phyloP scores from a whole-genome alignment of 2,888 invertebrate genomes.

The Zelleria hepariella region DNA sequence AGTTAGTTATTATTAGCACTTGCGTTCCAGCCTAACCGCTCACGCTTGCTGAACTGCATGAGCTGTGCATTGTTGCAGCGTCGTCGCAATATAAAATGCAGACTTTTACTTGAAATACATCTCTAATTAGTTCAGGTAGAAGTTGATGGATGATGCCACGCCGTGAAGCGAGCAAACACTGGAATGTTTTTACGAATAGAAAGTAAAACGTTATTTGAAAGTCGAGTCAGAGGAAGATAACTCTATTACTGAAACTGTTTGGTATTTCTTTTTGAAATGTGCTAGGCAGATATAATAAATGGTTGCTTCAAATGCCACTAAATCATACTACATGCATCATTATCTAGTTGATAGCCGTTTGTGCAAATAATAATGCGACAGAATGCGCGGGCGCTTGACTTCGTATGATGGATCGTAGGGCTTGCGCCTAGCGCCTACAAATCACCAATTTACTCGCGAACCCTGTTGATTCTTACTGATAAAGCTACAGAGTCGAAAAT shows the following conservation, averaged over 20 bases:
- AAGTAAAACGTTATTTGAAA: background rate
- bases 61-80: background rate
- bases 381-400: background rate
- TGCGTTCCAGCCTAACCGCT: background rate
- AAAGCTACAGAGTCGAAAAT: background rate
- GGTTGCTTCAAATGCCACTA: background rate
- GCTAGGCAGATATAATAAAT: too few species aligned
- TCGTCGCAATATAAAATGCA: background rate
- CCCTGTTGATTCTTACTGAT: background rate
- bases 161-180: conserved; percentile 23
- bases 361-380: background rate
- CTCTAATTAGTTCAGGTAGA: conserved; percentile 37
- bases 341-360: background rate
- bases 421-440: background rate
- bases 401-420: background rate
- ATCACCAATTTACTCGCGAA: background rate
- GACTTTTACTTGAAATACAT: conserved; percentile 18
- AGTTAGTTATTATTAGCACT: background rate
- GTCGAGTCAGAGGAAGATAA: background rate
- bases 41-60: background rate
- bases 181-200: conserved; percentile 9
- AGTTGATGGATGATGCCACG: conserved; percentile 45
- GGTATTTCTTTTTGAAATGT: background rate
- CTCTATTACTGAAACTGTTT: background rate
- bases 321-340: background rate